phyloP scores from a whole-genome alignment of 2,797 vertebrate species.

The Sebastes matsubarae region DNA sequence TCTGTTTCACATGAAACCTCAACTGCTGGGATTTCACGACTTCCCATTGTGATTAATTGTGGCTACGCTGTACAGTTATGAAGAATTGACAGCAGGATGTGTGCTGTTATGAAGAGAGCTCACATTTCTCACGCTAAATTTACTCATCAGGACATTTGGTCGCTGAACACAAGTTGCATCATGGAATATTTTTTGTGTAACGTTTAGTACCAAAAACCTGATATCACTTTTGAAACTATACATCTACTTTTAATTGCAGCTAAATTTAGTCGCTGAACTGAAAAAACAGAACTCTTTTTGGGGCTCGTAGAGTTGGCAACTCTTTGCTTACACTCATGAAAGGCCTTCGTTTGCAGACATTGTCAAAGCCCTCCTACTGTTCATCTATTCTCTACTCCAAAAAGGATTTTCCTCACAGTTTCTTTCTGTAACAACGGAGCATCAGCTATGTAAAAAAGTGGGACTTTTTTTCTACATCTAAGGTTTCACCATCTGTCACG shows the following conservation, averaged over 20 bases:
- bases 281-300: constrained; percentile 19
- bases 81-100: constrained; percentile 57
- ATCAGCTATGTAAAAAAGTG: constrained; percentile 13
- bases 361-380: constrained; percentile 43
- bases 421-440: constrained; percentile 4
- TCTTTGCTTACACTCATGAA: constrained; percentile 1
- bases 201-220: not conserved
- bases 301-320: not conserved
- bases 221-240: not conserved
- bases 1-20: constrained; percentile 61
- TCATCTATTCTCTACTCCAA: constrained; percentile 38
- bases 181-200: not conserved
- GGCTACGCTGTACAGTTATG: constrained; percentile 1
- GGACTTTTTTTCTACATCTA: constrained; percentile 10
- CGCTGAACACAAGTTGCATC: not conserved
- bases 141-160: not conserved
- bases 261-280: constrained; percentile 18
- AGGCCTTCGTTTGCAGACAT: constrained; percentile 15
- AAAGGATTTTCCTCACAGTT: constrained; percentile 22
- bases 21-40: constrained; percentile 50
- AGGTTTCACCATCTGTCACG: constrained; percentile 44
- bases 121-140: constrained; percentile 25
- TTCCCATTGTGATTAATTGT: constrained; percentile 47
- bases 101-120: constrained; percentile 27
- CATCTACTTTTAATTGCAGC: constrained; percentile 8